Percentiles rank a stretch among this genome's conserved stretches.
Evolutionary conservation across 2,113 vertebrate genomes (phyloP).

Genomic region (Argyrosomus japonicus): DNA sequence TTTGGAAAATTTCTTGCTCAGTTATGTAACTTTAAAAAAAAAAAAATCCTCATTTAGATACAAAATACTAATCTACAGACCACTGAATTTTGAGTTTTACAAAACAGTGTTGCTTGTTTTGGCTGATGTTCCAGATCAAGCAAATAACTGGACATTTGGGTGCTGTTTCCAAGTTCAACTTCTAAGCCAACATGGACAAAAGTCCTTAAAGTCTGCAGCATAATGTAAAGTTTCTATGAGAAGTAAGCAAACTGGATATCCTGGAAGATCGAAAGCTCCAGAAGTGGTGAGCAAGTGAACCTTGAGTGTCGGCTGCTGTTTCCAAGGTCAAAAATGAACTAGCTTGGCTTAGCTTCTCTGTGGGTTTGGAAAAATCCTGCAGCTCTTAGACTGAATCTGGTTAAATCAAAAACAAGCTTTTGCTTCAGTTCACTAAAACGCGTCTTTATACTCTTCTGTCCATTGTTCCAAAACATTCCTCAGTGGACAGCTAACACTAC

Average conservation of each 20-base stretch:
- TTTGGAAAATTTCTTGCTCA: background rate
- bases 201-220: background rate
- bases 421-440: background rate
- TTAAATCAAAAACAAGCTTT: background rate
- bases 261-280: background rate
- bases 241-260: background rate
- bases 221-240: background rate
- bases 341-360: background rate
- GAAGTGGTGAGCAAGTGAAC: background rate
- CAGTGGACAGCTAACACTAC: slow-evolving; percentile 27
- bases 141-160: background rate
- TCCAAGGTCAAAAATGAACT: background rate
- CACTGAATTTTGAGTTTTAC: background rate
- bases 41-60: background rate
- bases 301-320: background rate
- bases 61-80: background rate
- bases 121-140: background rate
- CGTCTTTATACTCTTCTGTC: slow-evolving; percentile 17
- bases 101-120: background rate
- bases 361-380: background rate
- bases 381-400: background rate
- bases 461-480: slow-evolving; percentile 44
- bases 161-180: background rate
- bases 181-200: background rate
- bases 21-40: background rate